phyloP scores from a whole-genome alignment of 2,113 vertebrate genomes.

The Hiodon alosoides region DNA sequence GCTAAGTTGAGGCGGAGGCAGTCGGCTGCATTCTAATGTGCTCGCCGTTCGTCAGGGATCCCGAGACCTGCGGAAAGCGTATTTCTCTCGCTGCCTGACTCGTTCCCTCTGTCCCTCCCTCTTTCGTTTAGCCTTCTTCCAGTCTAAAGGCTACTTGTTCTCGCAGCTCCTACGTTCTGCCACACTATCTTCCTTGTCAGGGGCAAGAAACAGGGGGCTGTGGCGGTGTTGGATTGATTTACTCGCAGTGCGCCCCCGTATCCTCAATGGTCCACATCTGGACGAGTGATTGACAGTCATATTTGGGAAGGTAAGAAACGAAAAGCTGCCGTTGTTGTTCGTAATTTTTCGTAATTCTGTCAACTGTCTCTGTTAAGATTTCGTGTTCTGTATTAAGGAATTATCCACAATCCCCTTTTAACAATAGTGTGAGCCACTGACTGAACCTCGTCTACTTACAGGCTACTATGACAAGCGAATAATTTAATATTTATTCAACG shows the following conservation, averaged over 20 bases:
- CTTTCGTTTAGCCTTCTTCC: neutral
- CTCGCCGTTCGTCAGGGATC: neutral
- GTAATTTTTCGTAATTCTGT: neutral
- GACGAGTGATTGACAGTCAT: constrained; percentile 12
- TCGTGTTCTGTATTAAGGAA: neutral
- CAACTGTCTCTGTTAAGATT: neutral
- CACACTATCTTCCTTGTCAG: constrained; percentile 21
- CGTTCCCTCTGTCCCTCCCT: constrained; percentile 12
- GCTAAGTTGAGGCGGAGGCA: neutral
- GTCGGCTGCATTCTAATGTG: neutral
- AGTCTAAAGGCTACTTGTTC: neutral
- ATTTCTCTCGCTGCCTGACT: constrained; percentile 1
- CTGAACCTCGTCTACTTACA: neutral
- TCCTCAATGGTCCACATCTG: constrained; percentile 26
- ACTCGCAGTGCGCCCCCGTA: constrained; percentile 14
- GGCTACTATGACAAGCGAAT: no score
- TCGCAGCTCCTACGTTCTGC: constrained; percentile 13
- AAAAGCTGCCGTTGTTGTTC: no score
- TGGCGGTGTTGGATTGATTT: constrained; percentile 21
- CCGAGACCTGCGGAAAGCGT: neutral
- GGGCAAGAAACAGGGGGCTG: constrained; percentile 17
- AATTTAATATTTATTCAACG: no score
- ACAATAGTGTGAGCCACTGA: neutral
- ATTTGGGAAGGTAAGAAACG: constrained; percentile 7
- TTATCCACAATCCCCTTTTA: neutral